Evolutionary conservation across 2,797 vertebrate genomes (phyloP), one percentile per base, ranked within the genome.

Genomic region (Gallinago stenura): DNA sequence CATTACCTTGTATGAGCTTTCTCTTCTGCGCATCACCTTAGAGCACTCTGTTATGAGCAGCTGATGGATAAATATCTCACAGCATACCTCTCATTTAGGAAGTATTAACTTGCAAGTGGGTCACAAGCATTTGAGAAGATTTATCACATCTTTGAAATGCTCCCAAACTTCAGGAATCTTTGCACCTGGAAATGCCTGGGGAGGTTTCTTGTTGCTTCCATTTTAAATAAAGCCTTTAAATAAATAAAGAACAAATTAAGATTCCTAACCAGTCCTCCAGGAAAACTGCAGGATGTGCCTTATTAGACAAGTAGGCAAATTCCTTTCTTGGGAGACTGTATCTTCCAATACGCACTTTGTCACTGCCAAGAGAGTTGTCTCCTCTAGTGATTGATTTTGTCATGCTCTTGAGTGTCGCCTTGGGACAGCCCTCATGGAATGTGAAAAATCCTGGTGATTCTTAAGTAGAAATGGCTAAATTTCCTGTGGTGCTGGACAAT

Each of bases 321-420:
- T 48, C 16, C 31, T 77, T 90, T n/a, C 56, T 18, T 35, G 26
- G 33, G 68, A 79, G 12, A 48, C 9, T 4, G 2, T 28, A 25
- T 46, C 80, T 86, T 54, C 35, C 70, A 58, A 21, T 2, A 12
- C 0, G 3, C 3, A 2, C 33, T 70, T 57, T 37, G 39, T 41
- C 45, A 39, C 3, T 64, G 35, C 25, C 58, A n/a, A 46, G 41
- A 68, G 16, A 53, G 5, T 9, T 73, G 9, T 21, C 39, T 66
- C 14, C 37, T n/a, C 18, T 7, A 58, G 54, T 28, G 50, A 73
- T 0, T 22, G 80, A 87, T 64, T 69, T 92, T 5, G 18, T 65
- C 15, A 9, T 15, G 30, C 1, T 4, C 62, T n/a, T 45, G 56
- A 80, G 45, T 17, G 33, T 41, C 3, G 0, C 7, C 37, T 2